A percentile compares a stretch with the other conserved stretches of the same genome.
phyloP scores from a whole-genome alignment of 2,797 vertebrate genomes.

The Brachyrhaphis roseni region DNA sequence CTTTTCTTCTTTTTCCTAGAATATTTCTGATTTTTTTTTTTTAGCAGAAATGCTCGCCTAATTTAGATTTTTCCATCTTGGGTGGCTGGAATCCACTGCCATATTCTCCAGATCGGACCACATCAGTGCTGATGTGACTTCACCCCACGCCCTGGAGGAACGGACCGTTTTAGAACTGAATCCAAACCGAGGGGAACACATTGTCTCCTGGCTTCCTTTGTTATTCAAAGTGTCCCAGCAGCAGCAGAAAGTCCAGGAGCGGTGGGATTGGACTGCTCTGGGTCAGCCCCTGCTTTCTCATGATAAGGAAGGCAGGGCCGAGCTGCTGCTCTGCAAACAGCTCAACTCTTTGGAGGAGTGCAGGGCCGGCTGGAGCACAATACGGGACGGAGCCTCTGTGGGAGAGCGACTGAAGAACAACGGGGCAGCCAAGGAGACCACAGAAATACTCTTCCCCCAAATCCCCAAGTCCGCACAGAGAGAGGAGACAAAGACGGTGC shows the following conservation, averaged over 20 bases:
- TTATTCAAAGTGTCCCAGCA: slow-evolving; percentile 59
- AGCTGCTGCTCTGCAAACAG: slow-evolving; percentile 42
- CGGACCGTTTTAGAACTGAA: slow-evolving; percentile 48
- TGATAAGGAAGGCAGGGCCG: slow-evolving; percentile 65
- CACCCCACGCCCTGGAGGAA: slow-evolving; percentile 46
- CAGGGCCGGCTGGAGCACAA: slow-evolving; percentile 36
- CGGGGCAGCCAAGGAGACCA: slow-evolving; percentile 77
- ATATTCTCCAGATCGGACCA: slow-evolving; percentile 38
- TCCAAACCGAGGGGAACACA: slow-evolving; percentile 41
- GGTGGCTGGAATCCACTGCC: too few species aligned
- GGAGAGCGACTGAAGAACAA: slow-evolving; percentile 44
- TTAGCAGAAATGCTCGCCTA: too few species aligned
- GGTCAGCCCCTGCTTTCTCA: slow-evolving; percentile 61
- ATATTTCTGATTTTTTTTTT: too few species aligned
- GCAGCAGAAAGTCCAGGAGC: slow-evolving; percentile 23
- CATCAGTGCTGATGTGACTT: slow-evolving; percentile 25
- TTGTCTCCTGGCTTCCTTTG: slow-evolving; percentile 68
- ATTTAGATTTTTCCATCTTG: too few species aligned
- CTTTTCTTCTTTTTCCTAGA: too few species aligned
- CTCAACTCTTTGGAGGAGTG: slow-evolving; percentile 39
- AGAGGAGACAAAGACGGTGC: slow-evolving; percentile 39
- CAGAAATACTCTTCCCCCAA: slow-evolving; percentile 68
- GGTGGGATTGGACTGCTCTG: slow-evolving; percentile 56
- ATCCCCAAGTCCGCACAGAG: slow-evolving; percentile 57
- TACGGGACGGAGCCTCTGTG: slow-evolving; percentile 32